phyloP scores from a whole-genome alignment of 2,113 vertebrate genomes.

The Numenius arquata region DNA sequence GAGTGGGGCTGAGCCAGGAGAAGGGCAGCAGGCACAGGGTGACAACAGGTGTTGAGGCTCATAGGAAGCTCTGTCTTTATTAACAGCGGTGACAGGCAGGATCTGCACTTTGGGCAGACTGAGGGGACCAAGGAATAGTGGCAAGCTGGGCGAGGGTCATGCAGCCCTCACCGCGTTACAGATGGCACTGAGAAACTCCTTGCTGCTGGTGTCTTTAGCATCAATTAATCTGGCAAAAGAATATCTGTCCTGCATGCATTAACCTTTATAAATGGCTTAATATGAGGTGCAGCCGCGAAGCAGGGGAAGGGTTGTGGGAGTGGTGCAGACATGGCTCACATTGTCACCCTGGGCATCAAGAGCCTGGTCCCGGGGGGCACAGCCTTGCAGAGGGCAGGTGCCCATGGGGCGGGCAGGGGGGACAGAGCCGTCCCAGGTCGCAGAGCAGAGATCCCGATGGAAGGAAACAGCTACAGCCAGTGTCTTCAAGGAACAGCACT shows the following conservation, averaged over 20 bases:
- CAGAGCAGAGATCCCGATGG: neutral
- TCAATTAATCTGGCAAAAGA: neutral
- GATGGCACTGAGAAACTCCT: neutral
- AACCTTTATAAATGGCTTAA: neutral
- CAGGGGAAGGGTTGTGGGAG: neutral
- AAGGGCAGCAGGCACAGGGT: neutral
- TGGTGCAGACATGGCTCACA: rapidly evolving
- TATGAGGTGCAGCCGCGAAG: neutral
- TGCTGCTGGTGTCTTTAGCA: neutral
- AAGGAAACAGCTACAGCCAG: neutral
- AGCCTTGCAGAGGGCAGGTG: neutral
- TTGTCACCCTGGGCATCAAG: neutral
- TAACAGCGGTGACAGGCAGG: neutral
- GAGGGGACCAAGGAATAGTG: neutral
- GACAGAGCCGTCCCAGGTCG: rapidly evolving
- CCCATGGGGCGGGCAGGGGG: rapidly evolving
- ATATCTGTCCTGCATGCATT: neutral
- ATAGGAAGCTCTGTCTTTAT: neutral
- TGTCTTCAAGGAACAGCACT: neutral
- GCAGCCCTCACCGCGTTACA: rapidly evolving
- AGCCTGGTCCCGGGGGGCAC: neutral
- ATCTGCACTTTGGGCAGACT: neutral
- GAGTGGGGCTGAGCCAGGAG: neutral
- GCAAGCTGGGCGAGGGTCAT: neutral
- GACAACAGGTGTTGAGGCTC: neutral